Percentiles rank a stretch among this genome's conserved stretches.
These are phyloP conservation scores for Fundulus diaphanus DNA, from an alignment of 2,797 vertebrate genomes.

Conservation along the genomic window DNA sequence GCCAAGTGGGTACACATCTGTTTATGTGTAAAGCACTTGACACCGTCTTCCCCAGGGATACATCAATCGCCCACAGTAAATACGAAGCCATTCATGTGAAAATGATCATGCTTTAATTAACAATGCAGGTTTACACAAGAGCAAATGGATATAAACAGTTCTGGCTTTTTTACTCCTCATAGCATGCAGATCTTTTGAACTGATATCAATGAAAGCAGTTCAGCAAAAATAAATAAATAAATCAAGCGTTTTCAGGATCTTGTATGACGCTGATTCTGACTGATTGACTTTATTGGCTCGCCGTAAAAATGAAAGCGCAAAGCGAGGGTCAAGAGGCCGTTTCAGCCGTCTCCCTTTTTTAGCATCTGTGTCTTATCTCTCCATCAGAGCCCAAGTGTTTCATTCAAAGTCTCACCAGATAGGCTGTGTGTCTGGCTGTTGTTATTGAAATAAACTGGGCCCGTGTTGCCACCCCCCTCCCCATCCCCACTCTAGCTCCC, in stretches of 20 bases:
- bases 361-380: constrained; percentile 83
- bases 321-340: constrained; percentile 63
- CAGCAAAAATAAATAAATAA: neutral
- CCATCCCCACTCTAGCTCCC: constrained; percentile 50
- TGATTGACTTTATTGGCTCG: constrained; percentile 13
- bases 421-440: constrained; percentile 83
- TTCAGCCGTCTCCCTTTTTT: constrained; percentile 51
- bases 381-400: constrained; percentile 82
- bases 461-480: constrained; percentile 61
- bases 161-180: neutral
- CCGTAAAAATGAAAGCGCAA: constrained; percentile 32
- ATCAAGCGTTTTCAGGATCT: neutral
- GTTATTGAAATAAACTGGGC: constrained; percentile 86
- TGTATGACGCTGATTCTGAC: constrained; percentile 3
- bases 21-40: constrained; percentile 76
- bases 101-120: constrained; percentile 67
- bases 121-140: constrained; percentile 54
- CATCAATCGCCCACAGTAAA: constrained; percentile 63
- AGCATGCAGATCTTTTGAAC: constrained; percentile 9
- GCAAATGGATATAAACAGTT: constrained; percentile 26
- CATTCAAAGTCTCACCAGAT: constrained; percentile 82
- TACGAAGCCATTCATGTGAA: constrained; percentile 67
- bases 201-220: neutral
- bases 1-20: constrained; percentile 56
- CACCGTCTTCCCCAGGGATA: constrained; percentile 64